These are phyloP conservation scores for Palloptera scutellata DNA, from an alignment of 2,888 invertebrate species.

Conservation along the genomic window DNA sequence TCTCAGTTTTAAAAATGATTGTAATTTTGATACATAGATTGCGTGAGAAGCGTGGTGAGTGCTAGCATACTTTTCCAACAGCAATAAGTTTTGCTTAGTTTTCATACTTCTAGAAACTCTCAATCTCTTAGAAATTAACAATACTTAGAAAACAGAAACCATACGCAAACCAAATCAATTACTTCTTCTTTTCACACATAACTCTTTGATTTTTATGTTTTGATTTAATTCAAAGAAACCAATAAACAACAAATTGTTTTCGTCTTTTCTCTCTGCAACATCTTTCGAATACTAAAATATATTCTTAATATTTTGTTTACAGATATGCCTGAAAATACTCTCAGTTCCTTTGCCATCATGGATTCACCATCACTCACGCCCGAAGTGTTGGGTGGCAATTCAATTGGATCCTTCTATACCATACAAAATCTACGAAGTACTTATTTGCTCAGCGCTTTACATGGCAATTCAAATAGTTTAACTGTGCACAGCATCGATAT, in stretches of 20 bases:
- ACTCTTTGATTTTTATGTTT: too few species aligned
- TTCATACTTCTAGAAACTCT: slow-evolving; percentile 16
- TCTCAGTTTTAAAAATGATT: slow-evolving; percentile 52
- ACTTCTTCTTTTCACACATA: too few species aligned
- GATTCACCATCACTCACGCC: slow-evolving; percentile 61
- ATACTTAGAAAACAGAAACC: too few species aligned
- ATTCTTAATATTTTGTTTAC: slow-evolving; percentile 36
- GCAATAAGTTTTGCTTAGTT: background rate
- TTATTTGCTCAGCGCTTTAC: slow-evolving; percentile 62
- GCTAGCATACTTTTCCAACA: slow-evolving; percentile 25
- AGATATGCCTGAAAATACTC: slow-evolving; percentile 58
- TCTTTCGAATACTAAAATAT: too few species aligned
- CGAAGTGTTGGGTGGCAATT: slow-evolving; percentile 60
- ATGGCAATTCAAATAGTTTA: slow-evolving; percentile 59
- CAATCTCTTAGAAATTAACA: too few species aligned
- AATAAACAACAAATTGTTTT: too few species aligned
- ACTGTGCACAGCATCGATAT: slow-evolving; percentile 73
- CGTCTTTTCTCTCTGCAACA: too few species aligned
- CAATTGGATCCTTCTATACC: slow-evolving; percentile 61
- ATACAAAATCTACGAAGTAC: slow-evolving; percentile 62
- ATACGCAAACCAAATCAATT: too few species aligned
- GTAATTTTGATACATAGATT: slow-evolving; percentile 51
- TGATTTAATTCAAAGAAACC: too few species aligned
- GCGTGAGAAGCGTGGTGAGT: slow-evolving; percentile 54
- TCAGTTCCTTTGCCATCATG: slow-evolving; percentile 60